Base-by-base conservation (phyloP, 2,797 vertebrate genomes). In the Xenops minutus region DNA sequence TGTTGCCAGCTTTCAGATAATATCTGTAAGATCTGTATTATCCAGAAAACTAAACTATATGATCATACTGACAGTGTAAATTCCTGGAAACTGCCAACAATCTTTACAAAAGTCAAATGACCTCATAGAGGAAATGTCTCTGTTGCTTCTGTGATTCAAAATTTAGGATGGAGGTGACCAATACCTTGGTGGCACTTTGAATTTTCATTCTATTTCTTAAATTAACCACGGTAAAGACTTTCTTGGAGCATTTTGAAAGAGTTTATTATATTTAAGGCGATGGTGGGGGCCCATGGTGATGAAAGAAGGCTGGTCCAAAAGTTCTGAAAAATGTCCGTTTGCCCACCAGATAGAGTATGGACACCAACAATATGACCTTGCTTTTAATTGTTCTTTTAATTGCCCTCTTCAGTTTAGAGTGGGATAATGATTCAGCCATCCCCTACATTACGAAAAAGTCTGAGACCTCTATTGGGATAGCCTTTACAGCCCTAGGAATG, bases 381-480 rank as follows among this genome's bases (percentile, higher is more conserved):
- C 30, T 84, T 74, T 61, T 49, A 49, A 27, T 17, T 77, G 30
- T 8, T 64, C 21, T 44, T 46, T 46, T 46, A 46, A 46, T 46
- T 46, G 44, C 3, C 5, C 23, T 48, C 14, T 59, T 78, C 36
- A 56, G 26, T 24, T 36, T 49, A 15, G 41, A 49, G 34, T 61
- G 30, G 46, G 34, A 41, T 36, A 36, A 61, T 27, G 6, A 13
- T 29, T 86, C 58, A 44, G 43, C 32, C 22, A 49, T 4, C 8
- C 16, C 15, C 29, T 58, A 14, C 12, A 7, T 49, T 30, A 10
- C 34, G 7, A 12, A 10, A 11, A 22, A 27, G 3, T 41, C 14
- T 20, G n/a, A 23, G 12, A 2, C 4, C 9, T 71, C 37, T 44
- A 0, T 13, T 1, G 2, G 17, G 4, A 1, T 32, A 12, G 12